Evolutionary conservation across 2,888 invertebrate genomes (phyloP), one percentile per base, ranked within the genome.

Genomic region (Apantesis nais): DNA sequence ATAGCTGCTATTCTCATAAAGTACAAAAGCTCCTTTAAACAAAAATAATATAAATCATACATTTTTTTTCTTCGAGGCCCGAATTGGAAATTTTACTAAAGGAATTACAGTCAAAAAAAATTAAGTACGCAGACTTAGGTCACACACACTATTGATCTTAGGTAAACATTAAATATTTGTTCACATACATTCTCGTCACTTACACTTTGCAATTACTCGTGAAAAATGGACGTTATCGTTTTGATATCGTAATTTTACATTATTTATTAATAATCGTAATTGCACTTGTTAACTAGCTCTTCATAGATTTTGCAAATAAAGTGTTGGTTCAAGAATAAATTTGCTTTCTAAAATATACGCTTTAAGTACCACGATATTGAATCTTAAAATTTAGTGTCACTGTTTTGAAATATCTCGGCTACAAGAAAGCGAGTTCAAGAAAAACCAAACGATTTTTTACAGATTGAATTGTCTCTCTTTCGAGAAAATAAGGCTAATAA

Each of bases 191-290:
- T 76, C 79, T 76, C 66, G 64, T 77, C 84, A 79, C 78, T 79
- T 83, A 83, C 71, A 80, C 83, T 78, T 87, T 87, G 88, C 88
- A 88, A 89, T 89, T 87, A 88, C 83, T 85, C 86, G 83, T 88
- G 88, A 88, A 92, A 89, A 89, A 91, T 93, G 93, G 93, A 93
- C 93, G 93, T 90, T 78, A 86, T 85, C 81, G 70, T 81, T 83
- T 88, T 88, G 85, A 85, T 88, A 86, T 88, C 82, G 85, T 89
- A 87, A 83, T 88, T 85, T 84, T 87, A 85, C 80, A 87, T 86
- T 86, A 88, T 88, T 66, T 87, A 86, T 58, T 86, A 88, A 52
- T 52, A 52, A 52, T 52, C 87, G 90, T 93, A 93, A 93, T 93
- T 92, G 93, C 94, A 94, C 93, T 94, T 94, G 88, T 88, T 88